Base-by-base conservation (phyloP, 2,113 vertebrate species). In the Podilymbus podiceps region DNA sequence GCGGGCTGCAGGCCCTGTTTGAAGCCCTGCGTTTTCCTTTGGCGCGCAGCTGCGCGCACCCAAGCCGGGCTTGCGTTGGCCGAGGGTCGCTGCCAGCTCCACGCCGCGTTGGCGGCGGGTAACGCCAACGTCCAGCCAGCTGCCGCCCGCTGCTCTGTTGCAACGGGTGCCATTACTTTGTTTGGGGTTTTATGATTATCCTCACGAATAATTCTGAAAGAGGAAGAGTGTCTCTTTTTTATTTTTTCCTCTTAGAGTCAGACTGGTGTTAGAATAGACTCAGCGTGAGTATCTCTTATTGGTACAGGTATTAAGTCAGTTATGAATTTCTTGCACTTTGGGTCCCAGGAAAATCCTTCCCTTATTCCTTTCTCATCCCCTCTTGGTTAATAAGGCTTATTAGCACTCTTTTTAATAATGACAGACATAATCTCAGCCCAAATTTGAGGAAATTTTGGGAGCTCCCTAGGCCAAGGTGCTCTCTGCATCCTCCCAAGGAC, bases 311-410 rank as follows among this genome's bases (percentile, higher is more conserved):
- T 98, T 98, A 98, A 92, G 76, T 60, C 77, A 64, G 94, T 98
- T 98, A 98, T 91, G 79, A 97, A 95, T 97, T 96, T 96, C 90
- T 91, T 95, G 89, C 89, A 73, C 83, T 94, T 91, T 64, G 38
- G 42, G 92, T 96, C 63, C 74, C 49, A 67, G 78, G 88, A 91
- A 97, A 97, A 98, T 97, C 96, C 96, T 92, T 95, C 33, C 16
- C 55, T 97, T 95, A 95, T 97, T 95, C 60, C 46, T 62, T 85
- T 86, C 71, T 77, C 24, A 24, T 92, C 93, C 33, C 3, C 40
- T 95, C 60, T 50, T 75, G 71, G 85, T 62, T 97, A 93, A 95
- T 90, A 88, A 90, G 47, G 77, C 82, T 97, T 97, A 93, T 96
- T 96, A 90, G 27, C 73, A 38, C 53, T 96, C 82, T 81, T 88